phyloP scores from a whole-genome alignment of 2,888 invertebrate species.

The Pristionchus maxplancki region DNA sequence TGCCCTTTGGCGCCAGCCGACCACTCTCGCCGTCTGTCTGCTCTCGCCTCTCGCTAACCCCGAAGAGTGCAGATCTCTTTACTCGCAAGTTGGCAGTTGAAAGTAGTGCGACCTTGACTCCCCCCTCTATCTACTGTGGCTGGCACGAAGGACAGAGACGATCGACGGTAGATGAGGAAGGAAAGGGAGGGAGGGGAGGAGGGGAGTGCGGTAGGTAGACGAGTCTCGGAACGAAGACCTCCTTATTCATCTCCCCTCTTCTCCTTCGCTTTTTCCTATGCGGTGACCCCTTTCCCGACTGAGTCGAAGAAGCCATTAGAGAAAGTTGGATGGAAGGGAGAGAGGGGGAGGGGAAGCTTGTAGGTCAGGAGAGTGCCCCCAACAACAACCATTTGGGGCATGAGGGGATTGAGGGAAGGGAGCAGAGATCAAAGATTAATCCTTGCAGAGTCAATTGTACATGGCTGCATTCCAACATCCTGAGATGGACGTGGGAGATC shows the following conservation, averaged over 20 bases:
- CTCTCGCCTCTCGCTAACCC: slow-evolving; percentile 20
- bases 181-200: background rate
- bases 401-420: background rate
- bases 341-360: slow-evolving; percentile 1
- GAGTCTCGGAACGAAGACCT: background rate
- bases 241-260: background rate
- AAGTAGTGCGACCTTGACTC: slow-evolving; percentile 23
- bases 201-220: background rate
- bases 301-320: slow-evolving; percentile 44
- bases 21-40: slow-evolving; percentile 43
- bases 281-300: slow-evolving; percentile 46
- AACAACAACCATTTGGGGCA: slow-evolving; percentile 39
- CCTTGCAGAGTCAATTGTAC: slow-evolving; percentile 67
- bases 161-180: background rate
- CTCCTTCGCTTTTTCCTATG: background rate
- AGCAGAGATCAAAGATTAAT: slow-evolving; percentile 42
- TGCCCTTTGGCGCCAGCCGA: slow-evolving; percentile 49
- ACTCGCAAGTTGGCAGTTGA: slow-evolving; percentile 42
- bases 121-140: slow-evolving; percentile 5
- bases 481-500: slow-evolving; percentile 67
- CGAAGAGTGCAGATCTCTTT: background rate
- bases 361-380: background rate
- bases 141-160: background rate
- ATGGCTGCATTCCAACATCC: slow-evolving; percentile 66
- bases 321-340: slow-evolving; percentile 38